Evolutionary conservation across 2,888 invertebrate species (phyloP).

Genomic region (Athalia rosae): DNA sequence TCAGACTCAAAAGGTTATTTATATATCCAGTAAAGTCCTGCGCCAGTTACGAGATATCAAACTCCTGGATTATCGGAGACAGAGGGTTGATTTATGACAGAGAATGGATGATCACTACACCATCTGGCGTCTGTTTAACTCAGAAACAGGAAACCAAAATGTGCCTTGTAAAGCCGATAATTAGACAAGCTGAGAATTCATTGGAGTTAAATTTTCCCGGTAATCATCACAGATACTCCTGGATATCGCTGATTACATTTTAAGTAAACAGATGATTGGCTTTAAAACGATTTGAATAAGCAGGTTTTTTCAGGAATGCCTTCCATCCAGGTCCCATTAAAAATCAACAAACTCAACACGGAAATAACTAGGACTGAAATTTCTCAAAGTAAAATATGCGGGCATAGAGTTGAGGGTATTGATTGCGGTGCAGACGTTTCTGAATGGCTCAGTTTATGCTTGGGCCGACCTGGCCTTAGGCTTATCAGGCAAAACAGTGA

Average conservation of each 20-base stretch:
- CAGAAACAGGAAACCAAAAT: constrained; percentile 89
- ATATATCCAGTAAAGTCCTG: constrained; percentile 96
- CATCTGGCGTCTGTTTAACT: constrained; percentile 87
- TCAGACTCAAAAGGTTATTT: constrained; percentile 75
- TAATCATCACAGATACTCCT: constrained; percentile 57
- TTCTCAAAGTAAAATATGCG: constrained; percentile 91
- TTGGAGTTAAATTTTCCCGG: constrained; percentile 80
- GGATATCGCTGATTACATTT: too few species aligned
- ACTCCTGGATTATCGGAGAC: constrained; percentile 82
- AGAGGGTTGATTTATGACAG: constrained; percentile 92
- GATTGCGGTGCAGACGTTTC: constrained; percentile 91
- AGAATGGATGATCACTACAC: constrained; percentile 94
- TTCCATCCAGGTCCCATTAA: constrained; percentile 76
- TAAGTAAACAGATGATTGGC: background rate
- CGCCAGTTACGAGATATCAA: constrained; percentile 82
- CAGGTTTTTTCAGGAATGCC: constrained; percentile 73
- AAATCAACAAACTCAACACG: constrained; percentile 60
- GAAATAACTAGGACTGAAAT: constrained; percentile 69
- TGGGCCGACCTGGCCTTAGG: constrained; percentile 82
- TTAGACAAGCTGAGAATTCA: constrained; percentile 78
- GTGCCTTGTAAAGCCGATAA: constrained; percentile 84
- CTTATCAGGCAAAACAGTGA: constrained; percentile 78
- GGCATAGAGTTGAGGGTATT: constrained; percentile 84
- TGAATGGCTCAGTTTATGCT: constrained; percentile 86
- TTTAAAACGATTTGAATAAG: constrained; percentile 23